These are phyloP conservation scores for Borostomias antarcticus DNA, from an alignment of 2,797 vertebrate genomes.

Conservation along the genomic window DNA sequence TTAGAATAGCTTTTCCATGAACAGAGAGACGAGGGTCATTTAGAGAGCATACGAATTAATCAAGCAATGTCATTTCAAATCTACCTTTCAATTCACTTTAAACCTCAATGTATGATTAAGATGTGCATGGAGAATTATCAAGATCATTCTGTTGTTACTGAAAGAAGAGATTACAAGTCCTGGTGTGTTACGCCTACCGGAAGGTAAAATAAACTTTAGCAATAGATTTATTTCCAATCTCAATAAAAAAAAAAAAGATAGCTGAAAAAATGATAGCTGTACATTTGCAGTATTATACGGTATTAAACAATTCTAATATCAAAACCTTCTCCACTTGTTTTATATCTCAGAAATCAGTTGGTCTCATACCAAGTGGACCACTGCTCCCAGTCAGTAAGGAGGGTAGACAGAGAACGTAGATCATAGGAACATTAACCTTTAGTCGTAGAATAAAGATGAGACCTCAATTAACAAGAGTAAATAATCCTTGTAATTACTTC, in stretches of 20 bases:
- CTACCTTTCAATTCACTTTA: conserved; percentile 71
- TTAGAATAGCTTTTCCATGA: conserved; percentile 67
- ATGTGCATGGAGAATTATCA: conserved; percentile 67
- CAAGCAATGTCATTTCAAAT: conserved; percentile 70
- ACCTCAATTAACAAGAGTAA: conserved; percentile 82
- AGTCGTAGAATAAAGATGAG: conserved; percentile 73
- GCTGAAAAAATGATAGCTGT: neutral
- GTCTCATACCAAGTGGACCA: conserved; percentile 37
- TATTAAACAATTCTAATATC: neutral
- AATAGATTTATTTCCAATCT: conserved; percentile 27
- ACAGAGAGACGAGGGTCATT: conserved; percentile 68
- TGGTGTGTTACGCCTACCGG: conserved; percentile 35
- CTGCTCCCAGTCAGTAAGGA: conserved; percentile 35
- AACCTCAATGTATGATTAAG: conserved; percentile 65
- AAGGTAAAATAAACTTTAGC: conserved; percentile 22
- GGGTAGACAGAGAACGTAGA: conserved; percentile 70
- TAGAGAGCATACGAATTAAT: conserved; percentile 68
- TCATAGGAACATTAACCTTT: conserved; percentile 80
- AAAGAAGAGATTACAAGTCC: conserved; percentile 62
- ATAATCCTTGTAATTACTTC: conserved; percentile 83
- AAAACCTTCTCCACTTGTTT: conserved; percentile 20
- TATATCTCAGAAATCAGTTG: conserved; percentile 42
- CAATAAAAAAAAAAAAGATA: conserved; percentile 12
- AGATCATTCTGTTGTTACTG: conserved; percentile 55
- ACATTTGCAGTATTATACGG: neutral